phyloP scores from a whole-genome alignment of 2,797 vertebrate species.

The Chloroceryle inda region DNA sequence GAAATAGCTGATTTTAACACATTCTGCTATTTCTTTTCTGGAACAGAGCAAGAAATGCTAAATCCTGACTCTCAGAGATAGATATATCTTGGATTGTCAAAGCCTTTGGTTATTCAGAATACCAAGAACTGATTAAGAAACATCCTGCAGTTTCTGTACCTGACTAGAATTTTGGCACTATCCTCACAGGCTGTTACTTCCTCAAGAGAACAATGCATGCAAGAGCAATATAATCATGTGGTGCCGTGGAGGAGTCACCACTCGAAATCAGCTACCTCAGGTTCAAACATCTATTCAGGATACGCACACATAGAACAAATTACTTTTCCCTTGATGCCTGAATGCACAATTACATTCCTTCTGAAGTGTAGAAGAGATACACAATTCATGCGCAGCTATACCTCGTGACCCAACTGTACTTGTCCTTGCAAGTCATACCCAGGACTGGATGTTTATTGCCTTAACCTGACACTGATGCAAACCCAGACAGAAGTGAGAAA shows the following conservation, averaged over 20 bases:
- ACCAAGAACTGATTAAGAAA: neutral
- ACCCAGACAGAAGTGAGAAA: neutral
- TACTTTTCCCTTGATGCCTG: constrained; percentile 14
- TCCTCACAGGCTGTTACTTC: neutral
- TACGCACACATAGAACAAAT: neutral
- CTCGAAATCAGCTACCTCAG: neutral
- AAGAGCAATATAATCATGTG: neutral
- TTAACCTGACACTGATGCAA: neutral
- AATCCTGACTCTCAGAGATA: neutral
- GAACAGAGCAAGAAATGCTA: neutral
- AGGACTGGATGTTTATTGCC: neutral
- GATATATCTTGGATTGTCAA: neutral
- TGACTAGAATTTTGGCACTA: neutral
- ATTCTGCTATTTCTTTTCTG: neutral
- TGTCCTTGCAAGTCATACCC: constrained; percentile 24
- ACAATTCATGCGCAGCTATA: neutral
- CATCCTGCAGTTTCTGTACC: neutral
- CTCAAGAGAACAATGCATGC: neutral
- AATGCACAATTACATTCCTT: constrained; percentile 6
- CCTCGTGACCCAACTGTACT: neutral
- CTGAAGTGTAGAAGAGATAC: neutral
- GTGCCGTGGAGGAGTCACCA: neutral
- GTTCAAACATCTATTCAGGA: neutral
- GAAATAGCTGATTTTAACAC: neutral
- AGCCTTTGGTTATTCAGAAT: neutral